Conservation (phyloP, 1,140 invertebrate genomes). For the Heliconius hermathena region DNA sequence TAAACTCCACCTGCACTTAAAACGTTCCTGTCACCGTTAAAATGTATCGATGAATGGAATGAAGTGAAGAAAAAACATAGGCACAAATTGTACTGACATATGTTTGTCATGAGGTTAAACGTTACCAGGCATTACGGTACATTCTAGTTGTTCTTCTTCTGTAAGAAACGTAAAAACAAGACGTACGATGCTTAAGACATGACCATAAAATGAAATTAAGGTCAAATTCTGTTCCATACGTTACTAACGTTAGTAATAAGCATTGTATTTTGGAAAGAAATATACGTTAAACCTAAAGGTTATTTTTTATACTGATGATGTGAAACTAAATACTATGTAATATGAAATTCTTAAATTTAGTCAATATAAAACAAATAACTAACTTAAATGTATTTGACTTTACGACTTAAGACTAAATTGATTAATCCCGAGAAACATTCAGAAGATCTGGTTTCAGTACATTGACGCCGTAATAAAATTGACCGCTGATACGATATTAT, state of each 20-base stretch:
- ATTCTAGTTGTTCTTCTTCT: slow-evolving; percentile 32
- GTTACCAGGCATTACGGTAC: slow-evolving; percentile 34
- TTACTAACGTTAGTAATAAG: background rate
- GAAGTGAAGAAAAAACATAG: slow-evolving; percentile 19
- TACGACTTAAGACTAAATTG: slow-evolving; percentile 52
- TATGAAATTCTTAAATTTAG: background rate
- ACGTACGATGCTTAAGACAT: slow-evolving; percentile 17
- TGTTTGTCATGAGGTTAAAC: slow-evolving; percentile 34
- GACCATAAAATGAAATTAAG: slow-evolving; percentile 23
- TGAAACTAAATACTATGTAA: background rate
- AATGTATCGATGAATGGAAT: slow-evolving; percentile 43
- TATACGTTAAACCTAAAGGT: background rate
- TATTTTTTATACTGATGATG: background rate
- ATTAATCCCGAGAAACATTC: slow-evolving; percentile 49
- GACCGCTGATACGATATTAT: slow-evolving; percentile 63
- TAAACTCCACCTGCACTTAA: slow-evolving; percentile 67
- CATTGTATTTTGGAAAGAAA: background rate
- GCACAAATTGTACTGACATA: slow-evolving; percentile 32
- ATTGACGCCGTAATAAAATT: slow-evolving; percentile 72
- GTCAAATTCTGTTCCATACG: slow-evolving; percentile 20
- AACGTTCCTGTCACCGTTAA: slow-evolving; percentile 51
- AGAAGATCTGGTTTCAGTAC: slow-evolving; percentile 53
- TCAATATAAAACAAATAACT: background rate
- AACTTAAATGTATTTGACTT: slow-evolving; percentile 16
- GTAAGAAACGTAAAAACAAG: slow-evolving; percentile 22